A percentile compares a stretch with the other conserved stretches of the same genome.
Evolutionary conservation across 2,797 vertebrate species (phyloP).

Genomic region (Coreius guichenoti): DNA sequence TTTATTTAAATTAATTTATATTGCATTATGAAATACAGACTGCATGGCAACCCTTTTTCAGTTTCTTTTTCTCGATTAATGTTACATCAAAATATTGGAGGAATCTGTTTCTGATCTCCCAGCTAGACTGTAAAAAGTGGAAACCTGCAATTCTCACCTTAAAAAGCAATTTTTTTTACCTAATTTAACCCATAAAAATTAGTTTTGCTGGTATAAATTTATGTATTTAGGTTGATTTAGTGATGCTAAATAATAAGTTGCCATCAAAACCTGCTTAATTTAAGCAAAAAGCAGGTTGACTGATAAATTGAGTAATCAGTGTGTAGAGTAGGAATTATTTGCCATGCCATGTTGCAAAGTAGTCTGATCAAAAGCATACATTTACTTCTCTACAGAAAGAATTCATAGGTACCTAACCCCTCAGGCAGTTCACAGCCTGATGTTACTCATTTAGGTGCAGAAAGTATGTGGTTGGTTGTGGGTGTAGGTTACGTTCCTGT

Average conservation of each 20-base stretch:
- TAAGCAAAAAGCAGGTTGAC: neutral
- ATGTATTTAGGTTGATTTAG: neutral
- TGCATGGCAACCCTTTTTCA: too few species aligned
- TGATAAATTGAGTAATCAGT: neutral
- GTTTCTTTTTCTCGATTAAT: neutral
- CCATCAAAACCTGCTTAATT: neutral
- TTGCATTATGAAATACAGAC: neutral
- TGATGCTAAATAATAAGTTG: neutral
- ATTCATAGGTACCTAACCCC: neutral
- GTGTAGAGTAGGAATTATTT: neutral
- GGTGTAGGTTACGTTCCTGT: slow-evolving; percentile 70
- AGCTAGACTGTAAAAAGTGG: neutral
- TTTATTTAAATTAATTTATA: neutral
- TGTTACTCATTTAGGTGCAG: slow-evolving; percentile 13
- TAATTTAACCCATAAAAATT: neutral
- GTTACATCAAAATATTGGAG: neutral
- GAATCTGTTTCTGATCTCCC: neutral
- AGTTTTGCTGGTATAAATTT: neutral
- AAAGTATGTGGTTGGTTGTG: slow-evolving; percentile 24
- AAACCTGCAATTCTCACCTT: neutral
- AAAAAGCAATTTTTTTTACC: neutral
- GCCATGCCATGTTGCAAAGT: neutral
- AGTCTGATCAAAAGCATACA: neutral
- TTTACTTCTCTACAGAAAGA: neutral
- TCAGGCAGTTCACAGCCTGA: neutral